phyloP scores from a whole-genome alignment of 2,113 vertebrate genomes.

The Cepphus grylle region DNA sequence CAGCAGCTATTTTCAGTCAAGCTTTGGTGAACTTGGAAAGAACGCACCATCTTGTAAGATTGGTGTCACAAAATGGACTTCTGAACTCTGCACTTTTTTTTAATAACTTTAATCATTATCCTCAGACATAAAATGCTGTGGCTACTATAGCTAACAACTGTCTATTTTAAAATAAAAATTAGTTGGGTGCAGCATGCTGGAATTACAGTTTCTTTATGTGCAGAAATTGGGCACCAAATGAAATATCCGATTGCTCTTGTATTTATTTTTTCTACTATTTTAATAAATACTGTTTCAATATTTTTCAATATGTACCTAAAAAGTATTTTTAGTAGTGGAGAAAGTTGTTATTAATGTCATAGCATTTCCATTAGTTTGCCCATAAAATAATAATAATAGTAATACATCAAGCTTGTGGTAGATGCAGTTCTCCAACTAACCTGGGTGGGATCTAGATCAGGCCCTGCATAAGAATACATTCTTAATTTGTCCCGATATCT shows the following conservation, averaged over 20 bases:
- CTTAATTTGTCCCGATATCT: conserved; percentile 47
- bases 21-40: neutral
- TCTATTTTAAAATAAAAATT: neutral
- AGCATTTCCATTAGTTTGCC: neutral
- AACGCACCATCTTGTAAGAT: too few relatives aligned
- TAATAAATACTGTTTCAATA: neutral
- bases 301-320: neutral
- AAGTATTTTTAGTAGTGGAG: neutral
- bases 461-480: neutral
- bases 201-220: neutral
- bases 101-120: neutral
- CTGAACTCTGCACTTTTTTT: neutral
- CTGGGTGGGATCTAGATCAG: neutral
- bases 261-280: neutral
- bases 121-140: neutral
- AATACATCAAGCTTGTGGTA: neutral
- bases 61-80: neutral
- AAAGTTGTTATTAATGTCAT: neutral
- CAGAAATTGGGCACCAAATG: neutral
- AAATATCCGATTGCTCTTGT: neutral
- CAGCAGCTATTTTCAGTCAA: neutral
- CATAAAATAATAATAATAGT: neutral
- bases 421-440: neutral
- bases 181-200: neutral
- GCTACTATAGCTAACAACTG: neutral